phyloP scores from a whole-genome alignment of 2,888 invertebrate genomes.

The Aethes cnicana region DNA sequence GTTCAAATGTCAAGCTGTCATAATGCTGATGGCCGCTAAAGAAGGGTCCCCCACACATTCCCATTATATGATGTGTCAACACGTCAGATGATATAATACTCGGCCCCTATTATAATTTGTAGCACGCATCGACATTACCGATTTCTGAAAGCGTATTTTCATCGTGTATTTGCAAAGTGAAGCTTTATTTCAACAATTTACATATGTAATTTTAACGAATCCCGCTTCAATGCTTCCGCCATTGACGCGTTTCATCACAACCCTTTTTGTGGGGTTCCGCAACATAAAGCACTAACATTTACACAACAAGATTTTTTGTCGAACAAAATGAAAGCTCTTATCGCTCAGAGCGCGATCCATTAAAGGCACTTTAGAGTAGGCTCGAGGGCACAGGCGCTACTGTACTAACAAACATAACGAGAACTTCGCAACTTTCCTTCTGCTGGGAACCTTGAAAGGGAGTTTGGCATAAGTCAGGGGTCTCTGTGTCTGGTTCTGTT shows the following conservation, averaged over 20 bases:
- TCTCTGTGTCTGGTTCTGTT: conserved; percentile 42
- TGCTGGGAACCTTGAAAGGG: conserved; percentile 36
- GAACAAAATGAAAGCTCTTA: conserved; percentile 69
- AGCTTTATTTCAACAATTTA: too few species aligned
- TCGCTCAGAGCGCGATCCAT: conserved; percentile 66
- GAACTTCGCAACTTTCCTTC: conserved; percentile 43
- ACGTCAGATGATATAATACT: conserved; percentile 52
- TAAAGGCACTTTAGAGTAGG: conserved; percentile 71
- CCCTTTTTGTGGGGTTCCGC: conserved; percentile 40
- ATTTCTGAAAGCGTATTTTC: conserved; percentile 10
- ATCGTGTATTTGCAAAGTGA: too few species aligned
- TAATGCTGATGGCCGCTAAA: conserved; percentile 34
- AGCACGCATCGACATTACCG: conserved; percentile 17
- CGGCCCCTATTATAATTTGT: conserved; percentile 32
- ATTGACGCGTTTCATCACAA: conserved; percentile 31
- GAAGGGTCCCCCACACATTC: conserved; percentile 38
- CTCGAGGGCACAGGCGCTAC: conserved; percentile 64
- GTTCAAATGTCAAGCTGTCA: conserved; percentile 36
- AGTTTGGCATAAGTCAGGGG: conserved; percentile 45
- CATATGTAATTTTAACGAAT: conserved; percentile 6
- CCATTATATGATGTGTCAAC: conserved; percentile 53
- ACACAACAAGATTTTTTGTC: conserved; percentile 66
- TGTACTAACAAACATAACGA: conserved; percentile 54
- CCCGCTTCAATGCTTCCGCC: conserved; percentile 25
- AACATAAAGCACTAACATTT: conserved; percentile 66